Conservation (phyloP, 2,797 vertebrate genomes). For the Gymnothorax javanicus region DNA sequence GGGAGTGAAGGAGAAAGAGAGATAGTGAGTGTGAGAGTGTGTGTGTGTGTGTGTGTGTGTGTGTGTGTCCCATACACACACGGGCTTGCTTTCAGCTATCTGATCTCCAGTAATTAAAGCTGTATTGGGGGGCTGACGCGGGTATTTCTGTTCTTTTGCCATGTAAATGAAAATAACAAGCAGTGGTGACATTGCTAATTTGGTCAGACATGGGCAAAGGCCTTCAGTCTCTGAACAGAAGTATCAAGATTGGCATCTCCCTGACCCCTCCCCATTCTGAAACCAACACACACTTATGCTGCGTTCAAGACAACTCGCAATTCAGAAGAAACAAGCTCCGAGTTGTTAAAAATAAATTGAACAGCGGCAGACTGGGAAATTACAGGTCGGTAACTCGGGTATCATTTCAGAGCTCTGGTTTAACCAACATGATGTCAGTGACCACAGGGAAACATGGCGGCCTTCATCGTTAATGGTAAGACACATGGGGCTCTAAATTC, state of each 20-base stretch:
- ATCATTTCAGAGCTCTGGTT: no score
- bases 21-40: neutral
- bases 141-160: slow-evolving; percentile 19
- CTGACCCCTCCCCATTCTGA: neutral
- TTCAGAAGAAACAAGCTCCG: no score
- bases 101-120: neutral
- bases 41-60: no score
- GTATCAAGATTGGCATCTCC: neutral
- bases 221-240: neutral
- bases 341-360: no score
- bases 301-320: no score
- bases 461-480: no score
- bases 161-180: slow-evolving; percentile 40
- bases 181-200: slow-evolving; percentile 38
- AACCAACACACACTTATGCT: neutral
- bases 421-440: no score
- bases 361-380: no score
- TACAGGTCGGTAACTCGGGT: no score
- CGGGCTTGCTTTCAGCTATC: neutral
- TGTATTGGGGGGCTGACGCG: neutral
- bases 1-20: neutral
- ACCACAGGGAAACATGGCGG: no score
- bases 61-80: neutral
- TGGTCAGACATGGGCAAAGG: neutral
- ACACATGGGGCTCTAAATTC: no score